These are phyloP conservation scores for Cordilura impudica DNA, from an alignment of 2,888 invertebrate species.

Conservation along the genomic window DNA sequence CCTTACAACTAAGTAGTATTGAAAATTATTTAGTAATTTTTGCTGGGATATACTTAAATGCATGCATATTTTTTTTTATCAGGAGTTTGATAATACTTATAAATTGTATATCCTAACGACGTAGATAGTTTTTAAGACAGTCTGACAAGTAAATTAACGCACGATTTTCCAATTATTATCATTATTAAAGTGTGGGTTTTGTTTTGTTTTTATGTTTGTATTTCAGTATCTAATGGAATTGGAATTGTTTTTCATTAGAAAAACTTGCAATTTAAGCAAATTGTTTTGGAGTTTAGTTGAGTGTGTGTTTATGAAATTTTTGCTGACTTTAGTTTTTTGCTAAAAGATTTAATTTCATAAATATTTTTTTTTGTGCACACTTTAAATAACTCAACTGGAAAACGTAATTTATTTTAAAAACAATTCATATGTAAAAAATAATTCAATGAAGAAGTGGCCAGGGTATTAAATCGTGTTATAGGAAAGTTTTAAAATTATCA, in stretches of 20 bases:
- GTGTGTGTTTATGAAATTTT: conserved; percentile 10
- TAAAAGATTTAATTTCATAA: conserved; percentile 21
- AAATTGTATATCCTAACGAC: background rate
- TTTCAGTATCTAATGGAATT: conserved; percentile 29
- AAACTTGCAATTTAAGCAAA: conserved; percentile 56
- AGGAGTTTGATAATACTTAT: background rate
- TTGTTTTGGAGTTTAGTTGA: conserved; percentile 19
- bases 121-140: background rate
- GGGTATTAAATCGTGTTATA: too few relatives aligned
- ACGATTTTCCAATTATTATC: conserved; percentile 58
- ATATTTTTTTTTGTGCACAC: background rate
- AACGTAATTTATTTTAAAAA: too few relatives aligned
- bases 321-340: background rate
- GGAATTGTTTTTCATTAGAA: conserved; percentile 54
- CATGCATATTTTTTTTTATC: too few relatives aligned
- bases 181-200: conserved; percentile 8
- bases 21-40: too few relatives aligned
- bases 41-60: too few relatives aligned
- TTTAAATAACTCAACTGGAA: too few relatives aligned
- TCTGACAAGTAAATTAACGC: conserved; percentile 47
- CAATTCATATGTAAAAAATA: too few relatives aligned
- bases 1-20: too few relatives aligned
- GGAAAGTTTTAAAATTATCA: too few relatives aligned
- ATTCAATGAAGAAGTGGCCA: too few relatives aligned
- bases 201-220: background rate